Conservation (phyloP, 1,140 invertebrate genomes). For the Glomeris maerens region DNA sequence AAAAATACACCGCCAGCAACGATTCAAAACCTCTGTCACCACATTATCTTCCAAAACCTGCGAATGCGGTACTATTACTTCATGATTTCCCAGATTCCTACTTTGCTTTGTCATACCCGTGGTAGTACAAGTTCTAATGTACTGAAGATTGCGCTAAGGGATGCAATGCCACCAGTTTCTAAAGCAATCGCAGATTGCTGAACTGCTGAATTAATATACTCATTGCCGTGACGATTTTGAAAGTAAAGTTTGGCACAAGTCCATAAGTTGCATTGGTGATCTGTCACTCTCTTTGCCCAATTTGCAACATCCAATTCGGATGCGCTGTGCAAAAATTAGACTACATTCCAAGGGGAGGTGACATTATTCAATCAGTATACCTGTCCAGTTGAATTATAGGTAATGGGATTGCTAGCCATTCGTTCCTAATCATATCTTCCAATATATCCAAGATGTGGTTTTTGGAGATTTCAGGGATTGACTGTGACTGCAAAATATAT, state of each 20-base stretch:
- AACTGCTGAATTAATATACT: not conserved
- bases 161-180: slow-evolving; percentile 15
- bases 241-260: not conserved
- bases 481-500: no score
- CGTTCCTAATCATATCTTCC: no score
- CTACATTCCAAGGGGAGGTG: no score
- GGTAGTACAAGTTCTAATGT: slow-evolving; percentile 10
- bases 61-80: no score
- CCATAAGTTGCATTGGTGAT: not conserved
- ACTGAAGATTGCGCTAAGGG: slow-evolving; percentile 14
- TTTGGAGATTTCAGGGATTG: no score
- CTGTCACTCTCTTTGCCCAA: not conserved
- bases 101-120: not conserved
- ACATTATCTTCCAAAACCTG: not conserved
- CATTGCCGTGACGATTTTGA: not conserved
- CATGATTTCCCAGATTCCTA: no score
- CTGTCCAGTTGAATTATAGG: no score
- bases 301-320: not conserved
- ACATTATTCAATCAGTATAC: no score
- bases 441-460: no score
- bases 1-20: slow-evolving; percentile 18
- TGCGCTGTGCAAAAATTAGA: no score
- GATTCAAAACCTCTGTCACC: slow-evolving; percentile 1
- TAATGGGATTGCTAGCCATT: no score
- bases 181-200: not conserved